These are phyloP conservation scores for Bombus terrestris DNA, from an alignment of 1,140 invertebrate species.

Conservation along the genomic window DNA sequence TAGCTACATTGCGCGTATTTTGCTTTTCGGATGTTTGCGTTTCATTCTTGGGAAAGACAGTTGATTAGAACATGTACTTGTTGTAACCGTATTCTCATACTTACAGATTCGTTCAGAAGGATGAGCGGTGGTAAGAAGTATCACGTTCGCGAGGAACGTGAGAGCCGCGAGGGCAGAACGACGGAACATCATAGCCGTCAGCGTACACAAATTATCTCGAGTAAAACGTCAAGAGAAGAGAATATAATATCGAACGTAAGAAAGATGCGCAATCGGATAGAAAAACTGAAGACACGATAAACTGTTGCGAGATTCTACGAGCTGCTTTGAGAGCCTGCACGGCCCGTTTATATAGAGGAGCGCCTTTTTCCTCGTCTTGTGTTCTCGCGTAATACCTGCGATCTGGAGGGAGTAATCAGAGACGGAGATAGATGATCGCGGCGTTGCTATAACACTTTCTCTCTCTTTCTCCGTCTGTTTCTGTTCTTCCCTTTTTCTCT, in stretches of 20 bases:
- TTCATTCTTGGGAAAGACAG: too few relatives aligned
- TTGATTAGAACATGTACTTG: too few relatives aligned
- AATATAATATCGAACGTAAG: neutral
- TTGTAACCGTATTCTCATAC: neutral
- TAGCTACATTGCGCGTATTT: too few relatives aligned
- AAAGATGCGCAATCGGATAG: neutral
- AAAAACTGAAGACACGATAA: neutral
- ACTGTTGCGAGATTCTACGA: neutral
- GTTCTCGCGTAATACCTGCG: neutral
- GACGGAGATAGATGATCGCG: slow-evolving; percentile 17
- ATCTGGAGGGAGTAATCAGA: slow-evolving; percentile 16
- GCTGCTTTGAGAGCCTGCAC: neutral
- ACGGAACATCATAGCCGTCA: neutral
- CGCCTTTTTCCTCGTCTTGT: slow-evolving; percentile 43
- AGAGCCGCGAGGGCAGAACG: neutral
- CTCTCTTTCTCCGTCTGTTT: neutral
- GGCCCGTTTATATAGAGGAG: slow-evolving; percentile 37
- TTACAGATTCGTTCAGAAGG: slow-evolving; percentile 44
- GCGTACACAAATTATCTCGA: neutral
- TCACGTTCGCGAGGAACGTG: neutral
- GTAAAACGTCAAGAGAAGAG: neutral
- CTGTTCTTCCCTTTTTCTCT: neutral
- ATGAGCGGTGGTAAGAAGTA: neutral
- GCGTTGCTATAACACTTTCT: neutral
- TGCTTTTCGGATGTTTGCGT: too few relatives aligned